Percentiles rank a stretch among this genome's conserved stretches.
Conservation (phyloP, 2,113 vertebrate genomes). For the Nicator chloris region DNA sequence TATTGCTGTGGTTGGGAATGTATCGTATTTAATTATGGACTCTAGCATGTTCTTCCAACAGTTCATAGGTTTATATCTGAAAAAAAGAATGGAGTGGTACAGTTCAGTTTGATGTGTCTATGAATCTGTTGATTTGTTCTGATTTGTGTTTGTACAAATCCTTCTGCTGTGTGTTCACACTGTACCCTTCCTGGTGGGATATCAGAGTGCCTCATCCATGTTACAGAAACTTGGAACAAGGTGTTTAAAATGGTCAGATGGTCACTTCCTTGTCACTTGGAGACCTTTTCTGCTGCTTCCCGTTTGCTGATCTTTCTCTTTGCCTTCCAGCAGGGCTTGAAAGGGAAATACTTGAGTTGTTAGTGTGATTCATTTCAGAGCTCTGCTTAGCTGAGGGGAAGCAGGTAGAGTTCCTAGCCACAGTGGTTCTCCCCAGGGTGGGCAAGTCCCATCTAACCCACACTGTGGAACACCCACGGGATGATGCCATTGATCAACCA, state of each 20-base stretch:
- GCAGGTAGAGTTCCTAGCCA: not conserved
- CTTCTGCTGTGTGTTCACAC: not conserved
- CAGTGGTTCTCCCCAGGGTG: not conserved
- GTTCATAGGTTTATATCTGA: not conserved
- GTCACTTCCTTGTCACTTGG: not conserved
- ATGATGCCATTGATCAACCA: fast-evolving
- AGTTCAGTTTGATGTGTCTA: not conserved
- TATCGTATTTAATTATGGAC: not conserved
- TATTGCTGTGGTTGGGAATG: not conserved
- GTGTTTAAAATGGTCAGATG: not conserved
- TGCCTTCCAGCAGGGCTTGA: not conserved
- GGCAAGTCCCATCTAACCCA: not conserved
- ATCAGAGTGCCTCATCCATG: not conserved
- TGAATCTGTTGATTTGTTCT: not conserved
- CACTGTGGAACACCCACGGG: fast-evolving
- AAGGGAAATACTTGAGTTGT: not conserved
- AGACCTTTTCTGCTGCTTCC: not conserved
- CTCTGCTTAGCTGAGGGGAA: not conserved
- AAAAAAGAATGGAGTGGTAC: not conserved
- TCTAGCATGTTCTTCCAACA: not conserved
- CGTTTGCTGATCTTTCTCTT: not conserved
- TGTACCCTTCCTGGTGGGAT: not conserved
- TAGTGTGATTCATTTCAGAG: not conserved
- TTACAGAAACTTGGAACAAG: not conserved
- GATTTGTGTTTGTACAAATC: not conserved